Evolutionary conservation across 2,888 invertebrate species (phyloP), one percentile per base, ranked within the genome.

Genomic region (Protodeltote pygarga): DNA sequence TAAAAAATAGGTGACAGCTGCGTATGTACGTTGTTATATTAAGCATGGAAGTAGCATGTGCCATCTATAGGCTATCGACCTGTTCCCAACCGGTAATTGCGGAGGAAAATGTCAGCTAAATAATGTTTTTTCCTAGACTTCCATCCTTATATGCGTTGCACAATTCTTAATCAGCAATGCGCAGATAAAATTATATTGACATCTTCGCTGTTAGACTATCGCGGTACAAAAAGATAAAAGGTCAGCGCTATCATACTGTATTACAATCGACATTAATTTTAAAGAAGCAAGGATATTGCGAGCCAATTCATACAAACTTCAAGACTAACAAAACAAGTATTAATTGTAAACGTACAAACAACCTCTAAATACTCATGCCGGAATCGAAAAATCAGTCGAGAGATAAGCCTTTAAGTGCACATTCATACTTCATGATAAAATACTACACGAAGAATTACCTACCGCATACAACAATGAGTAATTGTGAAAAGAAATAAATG

Each of bases 401-500:
- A 41, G 37, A 58, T 48, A 50, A 47, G 25, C 31, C 37, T 20
- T 5, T 25, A 15, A 38, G 34, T 35, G 21, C 21, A 29, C 14
- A 31, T 40, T 29, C 13, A 41, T 19, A 17, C 15, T 13, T 8
- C 16, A 11, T 23, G 44, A 50, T 44, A 51, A 42, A n/a, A 31
- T 15, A 39, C 5, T 9, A 28, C 27, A 23, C 21, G 35, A 24
- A 39, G 24, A 14, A 29, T 31, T 28, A 64, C 64, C 49, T 49
- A 59, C 54, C 42, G 54, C 46, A 39, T 24, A 37, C 33, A 38
- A 62, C 58, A 61, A 53, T 46, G 58, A 53, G 8, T 57, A 42
- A 45, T 50, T 58, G 46, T 58, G 20, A 29, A 45, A 63, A 42
- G 0, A 40, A 37, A 45, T 40, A 46, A 40, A 41, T 35, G 34